These are phyloP conservation scores for Hiodon tergisus DNA, from an alignment of 2,113 vertebrate genomes.

Conservation along the genomic window DNA sequence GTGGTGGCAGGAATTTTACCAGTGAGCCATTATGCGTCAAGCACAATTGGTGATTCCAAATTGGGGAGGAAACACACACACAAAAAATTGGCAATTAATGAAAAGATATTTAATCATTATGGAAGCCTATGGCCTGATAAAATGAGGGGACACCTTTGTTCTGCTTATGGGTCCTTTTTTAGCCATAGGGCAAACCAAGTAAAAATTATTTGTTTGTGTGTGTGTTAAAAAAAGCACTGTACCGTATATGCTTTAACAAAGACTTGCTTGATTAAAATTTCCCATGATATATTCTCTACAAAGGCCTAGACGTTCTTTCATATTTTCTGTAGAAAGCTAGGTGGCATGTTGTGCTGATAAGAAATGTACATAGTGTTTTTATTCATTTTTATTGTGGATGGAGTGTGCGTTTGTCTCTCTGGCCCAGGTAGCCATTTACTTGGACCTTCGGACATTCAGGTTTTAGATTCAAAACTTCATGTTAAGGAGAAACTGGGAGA, in stretches of 20 bases:
- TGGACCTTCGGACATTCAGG: conserved; percentile 63
- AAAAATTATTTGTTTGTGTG: conserved; percentile 9
- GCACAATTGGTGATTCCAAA: no score
- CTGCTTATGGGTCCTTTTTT: no score
- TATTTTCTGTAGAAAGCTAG: conserved; percentile 68
- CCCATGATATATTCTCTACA: conserved; percentile 67
- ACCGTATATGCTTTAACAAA: conserved; percentile 59
- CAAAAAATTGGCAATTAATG: no score
- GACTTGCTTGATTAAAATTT: conserved; percentile 64
- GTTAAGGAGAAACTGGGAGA: conserved; percentile 44
- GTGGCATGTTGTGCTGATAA: conserved; percentile 69
- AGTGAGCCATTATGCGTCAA: no score
- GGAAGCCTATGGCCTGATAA: no score
- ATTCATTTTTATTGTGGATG: conserved; percentile 72
- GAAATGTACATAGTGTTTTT: conserved; percentile 76
- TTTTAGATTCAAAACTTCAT: conserved; percentile 65
- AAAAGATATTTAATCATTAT: no score
- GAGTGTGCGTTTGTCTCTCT: conserved; percentile 65
- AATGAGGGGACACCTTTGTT: no score
- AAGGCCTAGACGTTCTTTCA: conserved; percentile 58
- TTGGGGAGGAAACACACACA: no score
- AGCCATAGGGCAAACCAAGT: conserved; percentile 15
- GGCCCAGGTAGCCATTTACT: conserved; percentile 62
- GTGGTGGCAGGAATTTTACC: no score
- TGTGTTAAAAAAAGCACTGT: conserved; percentile 52